These are phyloP conservation scores for Caenorhabditis inopinata DNA, from an alignment of 1,140 invertebrate genomes.

Conservation along the genomic window DNA sequence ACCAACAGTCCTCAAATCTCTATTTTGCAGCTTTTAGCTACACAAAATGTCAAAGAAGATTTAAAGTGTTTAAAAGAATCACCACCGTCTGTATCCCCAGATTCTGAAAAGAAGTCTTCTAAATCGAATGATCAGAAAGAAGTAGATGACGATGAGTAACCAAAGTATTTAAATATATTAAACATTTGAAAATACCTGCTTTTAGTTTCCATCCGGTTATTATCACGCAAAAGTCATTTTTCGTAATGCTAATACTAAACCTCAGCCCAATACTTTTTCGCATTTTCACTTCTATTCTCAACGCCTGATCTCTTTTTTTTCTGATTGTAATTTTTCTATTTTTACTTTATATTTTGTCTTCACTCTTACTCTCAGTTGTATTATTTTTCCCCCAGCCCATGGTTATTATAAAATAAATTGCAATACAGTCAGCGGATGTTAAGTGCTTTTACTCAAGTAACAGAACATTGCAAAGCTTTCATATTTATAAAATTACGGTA, in stretches of 20 bases:
- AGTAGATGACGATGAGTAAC: not conserved
- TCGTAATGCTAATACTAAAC: not conserved
- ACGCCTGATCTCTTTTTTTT: too few species aligned
- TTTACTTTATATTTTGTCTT: not conserved
- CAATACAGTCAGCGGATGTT: not conserved
- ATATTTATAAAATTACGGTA: slow-evolving; percentile 9
- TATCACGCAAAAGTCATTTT: not conserved
- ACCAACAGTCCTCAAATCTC: not conserved
- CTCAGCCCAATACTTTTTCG: too few species aligned
- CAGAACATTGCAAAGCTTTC: slow-evolving; percentile 20
- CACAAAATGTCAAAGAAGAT: slow-evolving; percentile 27
- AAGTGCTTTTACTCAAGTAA: slow-evolving; percentile 10
- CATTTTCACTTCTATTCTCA: not conserved
- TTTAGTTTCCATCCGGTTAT: not conserved
- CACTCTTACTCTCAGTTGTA: not conserved
- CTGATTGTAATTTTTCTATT: not conserved
- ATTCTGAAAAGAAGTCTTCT: not conserved
- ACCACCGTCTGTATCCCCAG: not conserved
- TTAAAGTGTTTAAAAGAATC: not conserved
- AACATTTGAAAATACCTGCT: not conserved
- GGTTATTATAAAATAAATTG: slow-evolving; percentile 28
- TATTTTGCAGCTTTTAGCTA: not conserved
- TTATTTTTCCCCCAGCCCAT: not conserved
- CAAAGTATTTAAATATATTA: not conserved
- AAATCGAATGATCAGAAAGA: not conserved